These are phyloP conservation scores for Hyppa rectilinea DNA, from an alignment of 2,888 invertebrate species.

Conservation along the genomic window DNA sequence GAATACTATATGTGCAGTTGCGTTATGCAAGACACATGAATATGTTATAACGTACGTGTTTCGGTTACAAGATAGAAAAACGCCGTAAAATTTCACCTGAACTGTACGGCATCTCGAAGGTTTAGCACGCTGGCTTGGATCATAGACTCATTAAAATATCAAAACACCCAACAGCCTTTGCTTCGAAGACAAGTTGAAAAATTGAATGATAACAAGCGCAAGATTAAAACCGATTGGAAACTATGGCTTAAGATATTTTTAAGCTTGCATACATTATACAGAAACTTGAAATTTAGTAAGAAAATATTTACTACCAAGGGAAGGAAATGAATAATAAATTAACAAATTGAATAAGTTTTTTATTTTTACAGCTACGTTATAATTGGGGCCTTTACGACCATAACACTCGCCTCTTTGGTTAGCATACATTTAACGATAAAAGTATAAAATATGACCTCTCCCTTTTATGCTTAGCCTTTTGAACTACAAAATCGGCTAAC, in stretches of 20 bases:
- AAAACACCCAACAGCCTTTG: conserved; percentile 31
- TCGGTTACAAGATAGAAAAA: conserved; percentile 61
- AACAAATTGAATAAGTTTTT: not conserved
- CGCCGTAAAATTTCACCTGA: conserved; percentile 53
- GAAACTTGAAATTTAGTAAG: not conserved
- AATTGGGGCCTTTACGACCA: conserved; percentile 21
- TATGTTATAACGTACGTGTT: conserved; percentile 73
- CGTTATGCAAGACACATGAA: conserved; percentile 70
- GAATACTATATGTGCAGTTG: conserved; percentile 58
- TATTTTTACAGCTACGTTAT: conserved; percentile 17
- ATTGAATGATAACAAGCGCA: conserved; percentile 41
- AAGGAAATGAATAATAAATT: conserved; percentile 5
- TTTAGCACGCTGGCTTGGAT: conserved; percentile 30
- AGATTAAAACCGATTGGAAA: conserved; percentile 18
- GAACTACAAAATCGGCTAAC: conserved; percentile 40
- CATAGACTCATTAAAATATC: conserved; percentile 49
- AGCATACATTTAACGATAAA: conserved; percentile 28
- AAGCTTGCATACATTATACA: conserved; percentile 12
- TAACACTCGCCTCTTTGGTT: not conserved
- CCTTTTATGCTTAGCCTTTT: conserved; percentile 28
- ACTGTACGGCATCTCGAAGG: conserved; percentile 19
- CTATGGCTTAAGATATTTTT: not conserved
- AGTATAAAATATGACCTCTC: conserved; percentile 35
- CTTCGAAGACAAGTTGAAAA: conserved; percentile 24
- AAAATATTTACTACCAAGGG: not conserved